A percentile compares a stretch with the other conserved stretches of the same genome.
Conservation (phyloP, 2,888 invertebrate species). For the Odontomyia ornata region DNA sequence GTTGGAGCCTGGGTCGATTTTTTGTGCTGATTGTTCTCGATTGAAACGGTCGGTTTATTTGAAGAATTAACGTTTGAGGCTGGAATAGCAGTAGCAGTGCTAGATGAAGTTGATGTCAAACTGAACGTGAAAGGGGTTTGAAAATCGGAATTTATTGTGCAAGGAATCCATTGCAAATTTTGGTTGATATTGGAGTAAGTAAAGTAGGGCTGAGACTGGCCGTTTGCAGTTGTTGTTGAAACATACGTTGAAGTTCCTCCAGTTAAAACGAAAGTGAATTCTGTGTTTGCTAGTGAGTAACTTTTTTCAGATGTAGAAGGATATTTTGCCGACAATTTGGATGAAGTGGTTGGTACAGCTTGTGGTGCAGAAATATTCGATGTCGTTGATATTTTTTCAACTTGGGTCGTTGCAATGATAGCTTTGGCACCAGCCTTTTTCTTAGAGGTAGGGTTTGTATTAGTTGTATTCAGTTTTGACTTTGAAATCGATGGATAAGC, state of each 20-base stretch:
- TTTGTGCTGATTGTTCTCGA: not conserved
- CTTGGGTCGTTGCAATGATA: too few relatives aligned
- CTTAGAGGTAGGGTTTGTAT: too few relatives aligned
- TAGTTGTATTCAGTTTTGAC: too few relatives aligned
- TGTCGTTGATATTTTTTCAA: too few relatives aligned
- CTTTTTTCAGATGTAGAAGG: too few relatives aligned
- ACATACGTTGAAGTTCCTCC: slow-evolving; percentile 17
- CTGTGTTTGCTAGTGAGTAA: not conserved
- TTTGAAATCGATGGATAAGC: too few relatives aligned
- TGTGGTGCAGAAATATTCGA: too few relatives aligned
- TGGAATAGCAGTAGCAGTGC: not conserved
- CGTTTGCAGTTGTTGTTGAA: not conserved
- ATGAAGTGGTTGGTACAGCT: too few relatives aligned
- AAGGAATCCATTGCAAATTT: slow-evolving; percentile 42
- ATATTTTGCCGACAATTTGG: too few relatives aligned
- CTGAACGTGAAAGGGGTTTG: slow-evolving; percentile 49
- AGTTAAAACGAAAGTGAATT: slow-evolving; percentile 43
- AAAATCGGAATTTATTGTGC: slow-evolving; percentile 28
- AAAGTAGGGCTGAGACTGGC: slow-evolving; percentile 17
- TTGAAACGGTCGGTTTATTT: not conserved
- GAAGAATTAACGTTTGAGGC: not conserved
- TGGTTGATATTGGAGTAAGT: slow-evolving; percentile 41
- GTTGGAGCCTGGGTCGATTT: not conserved
- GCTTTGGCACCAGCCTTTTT: too few relatives aligned
- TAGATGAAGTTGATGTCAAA: slow-evolving; percentile 41